Percentiles rank a stretch among this genome's conserved stretches.
Evolutionary conservation across 1,140 invertebrate genomes (phyloP).

Genomic region (Eupristina koningsbergeri): DNA sequence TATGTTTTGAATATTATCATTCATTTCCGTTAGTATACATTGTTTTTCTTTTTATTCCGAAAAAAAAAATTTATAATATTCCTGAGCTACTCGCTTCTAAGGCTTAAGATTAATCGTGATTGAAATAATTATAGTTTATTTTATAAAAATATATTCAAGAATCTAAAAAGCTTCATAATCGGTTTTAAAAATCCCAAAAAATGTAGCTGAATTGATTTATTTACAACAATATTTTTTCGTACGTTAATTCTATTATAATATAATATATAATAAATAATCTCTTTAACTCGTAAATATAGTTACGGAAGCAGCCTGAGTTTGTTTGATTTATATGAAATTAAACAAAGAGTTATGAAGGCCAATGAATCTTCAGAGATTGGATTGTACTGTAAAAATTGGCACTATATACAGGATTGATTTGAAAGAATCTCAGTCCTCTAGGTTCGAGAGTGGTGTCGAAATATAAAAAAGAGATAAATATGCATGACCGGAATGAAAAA

Average conservation of each 20-base stretch:
- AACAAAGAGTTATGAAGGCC: not conserved
- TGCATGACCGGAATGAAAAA: not conserved
- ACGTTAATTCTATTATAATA: too few species aligned
- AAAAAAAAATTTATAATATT: not conserved
- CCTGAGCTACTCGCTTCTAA: not conserved
- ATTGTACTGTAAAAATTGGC: not conserved
- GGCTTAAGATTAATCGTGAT: not conserved
- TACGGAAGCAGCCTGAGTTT: too few species aligned
- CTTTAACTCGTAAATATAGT: too few species aligned
- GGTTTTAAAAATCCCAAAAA: too few species aligned
- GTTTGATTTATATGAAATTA: too few species aligned
- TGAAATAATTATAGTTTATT: not conserved
- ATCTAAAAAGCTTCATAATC: too few species aligned
- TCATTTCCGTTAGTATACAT: not conserved
- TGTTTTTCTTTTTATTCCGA: not conserved
- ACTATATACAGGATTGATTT: not conserved
- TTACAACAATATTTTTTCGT: too few species aligned
- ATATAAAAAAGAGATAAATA: not conserved
- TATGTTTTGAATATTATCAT: not conserved
- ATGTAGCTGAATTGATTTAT: too few species aligned
- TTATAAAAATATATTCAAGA: not conserved
- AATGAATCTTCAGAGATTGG: not conserved
- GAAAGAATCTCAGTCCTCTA: not conserved
- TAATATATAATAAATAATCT: too few species aligned
- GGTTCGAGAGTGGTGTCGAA: not conserved